Percentiles rank a stretch among this genome's conserved stretches.
phyloP scores from a whole-genome alignment of 2,888 invertebrate genomes.

The Cryptocephalus primarius region DNA sequence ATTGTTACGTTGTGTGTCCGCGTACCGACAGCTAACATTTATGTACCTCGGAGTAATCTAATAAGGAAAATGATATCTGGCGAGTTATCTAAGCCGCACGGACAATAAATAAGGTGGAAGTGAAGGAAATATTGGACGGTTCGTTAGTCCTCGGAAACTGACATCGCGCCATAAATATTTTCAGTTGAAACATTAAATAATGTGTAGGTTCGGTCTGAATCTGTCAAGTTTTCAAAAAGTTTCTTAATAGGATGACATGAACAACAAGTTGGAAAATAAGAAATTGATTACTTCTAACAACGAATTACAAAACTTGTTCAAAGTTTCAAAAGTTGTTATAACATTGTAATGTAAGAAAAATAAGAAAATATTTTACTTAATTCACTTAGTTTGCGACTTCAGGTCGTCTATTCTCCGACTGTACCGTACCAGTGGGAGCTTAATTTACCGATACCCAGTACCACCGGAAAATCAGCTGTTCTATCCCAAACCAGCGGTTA shows the following conservation, averaged over 20 bases:
- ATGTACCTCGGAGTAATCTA: conserved; percentile 2
- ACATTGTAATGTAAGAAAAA: too few relatives aligned
- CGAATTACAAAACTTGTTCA: too few relatives aligned
- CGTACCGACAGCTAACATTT: conserved; percentile 1
- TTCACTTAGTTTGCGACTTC: too few relatives aligned
- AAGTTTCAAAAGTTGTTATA: too few relatives aligned
- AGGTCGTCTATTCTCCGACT: too few relatives aligned
- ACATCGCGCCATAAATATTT: neutral
- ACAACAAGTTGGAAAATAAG: neutral
- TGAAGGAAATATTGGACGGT: conserved; percentile 1
- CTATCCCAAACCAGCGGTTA: too few relatives aligned
- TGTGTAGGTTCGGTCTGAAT: neutral
- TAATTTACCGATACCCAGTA: too few relatives aligned
- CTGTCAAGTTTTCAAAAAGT: neutral
- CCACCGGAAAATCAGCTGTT: too few relatives aligned
- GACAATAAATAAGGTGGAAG: neutral
- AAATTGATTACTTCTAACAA: too few relatives aligned
- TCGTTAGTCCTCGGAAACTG: neutral
- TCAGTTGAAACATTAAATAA: neutral
- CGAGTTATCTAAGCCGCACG: neutral
- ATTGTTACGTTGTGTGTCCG: conserved; percentile 1
- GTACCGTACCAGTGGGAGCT: too few relatives aligned
- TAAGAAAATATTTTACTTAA: too few relatives aligned
- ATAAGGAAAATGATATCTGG: conserved; percentile 2
- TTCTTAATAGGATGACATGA: neutral